These are phyloP conservation scores for Molossus molossus DNA, from an alignment of 2,797 vertebrate genomes.

Conservation along the genomic window DNA sequence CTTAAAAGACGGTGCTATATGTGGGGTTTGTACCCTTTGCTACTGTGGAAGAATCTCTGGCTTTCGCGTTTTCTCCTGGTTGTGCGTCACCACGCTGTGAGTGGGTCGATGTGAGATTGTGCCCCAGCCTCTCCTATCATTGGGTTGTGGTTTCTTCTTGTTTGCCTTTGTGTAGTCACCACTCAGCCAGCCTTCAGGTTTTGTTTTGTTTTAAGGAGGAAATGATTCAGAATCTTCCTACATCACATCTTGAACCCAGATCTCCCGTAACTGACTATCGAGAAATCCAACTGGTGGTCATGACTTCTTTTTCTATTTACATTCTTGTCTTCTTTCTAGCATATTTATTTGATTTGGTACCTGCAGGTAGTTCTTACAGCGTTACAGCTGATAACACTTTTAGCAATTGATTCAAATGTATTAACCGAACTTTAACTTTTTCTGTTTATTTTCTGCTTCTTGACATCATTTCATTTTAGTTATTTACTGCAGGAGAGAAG, in stretches of 20 bases:
- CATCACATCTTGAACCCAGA: neutral
- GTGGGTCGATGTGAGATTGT: too few species aligned
- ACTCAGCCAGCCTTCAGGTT: neutral
- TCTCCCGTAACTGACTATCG: neutral
- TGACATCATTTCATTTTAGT: constrained; percentile 31
- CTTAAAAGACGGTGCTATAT: neutral
- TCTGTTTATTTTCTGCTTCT: neutral
- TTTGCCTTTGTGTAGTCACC: neutral
- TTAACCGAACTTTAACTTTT: neutral
- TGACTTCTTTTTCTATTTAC: neutral
- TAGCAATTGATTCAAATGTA: constrained; percentile 16
- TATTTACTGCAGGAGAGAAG: constrained; percentile 1
- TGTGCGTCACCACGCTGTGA: rapidly evolving
- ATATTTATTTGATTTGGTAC: neutral
- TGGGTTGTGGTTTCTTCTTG: neutral
- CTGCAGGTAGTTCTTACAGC: neutral
- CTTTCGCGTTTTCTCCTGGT: neutral
- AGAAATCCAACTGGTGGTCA: neutral
- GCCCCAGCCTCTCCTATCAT: neutral
- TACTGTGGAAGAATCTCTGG: neutral
- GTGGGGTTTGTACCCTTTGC: neutral
- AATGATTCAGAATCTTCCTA: neutral
- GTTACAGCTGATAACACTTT: neutral
- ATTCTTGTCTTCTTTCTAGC: neutral
- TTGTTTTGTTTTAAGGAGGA: neutral